A percentile compares a stretch with the other conserved stretches of the same genome.
These are phyloP conservation scores for Reinhardtius hippoglossoides DNA, from an alignment of 2,113 vertebrate species.

Conservation along the genomic window DNA sequence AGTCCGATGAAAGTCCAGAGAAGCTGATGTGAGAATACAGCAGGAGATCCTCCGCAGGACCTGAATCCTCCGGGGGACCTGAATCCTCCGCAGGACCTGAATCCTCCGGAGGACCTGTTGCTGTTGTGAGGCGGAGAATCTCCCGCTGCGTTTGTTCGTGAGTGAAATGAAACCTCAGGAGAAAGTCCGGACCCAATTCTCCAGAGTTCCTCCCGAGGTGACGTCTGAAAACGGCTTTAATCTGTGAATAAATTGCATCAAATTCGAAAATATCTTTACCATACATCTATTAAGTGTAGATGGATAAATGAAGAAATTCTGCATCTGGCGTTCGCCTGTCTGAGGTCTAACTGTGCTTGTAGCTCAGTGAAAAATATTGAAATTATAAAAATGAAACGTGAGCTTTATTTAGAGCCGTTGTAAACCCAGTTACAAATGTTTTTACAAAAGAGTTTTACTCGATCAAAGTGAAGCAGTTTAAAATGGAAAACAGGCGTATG, in stretches of 20 bases:
- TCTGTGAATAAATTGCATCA: not conserved
- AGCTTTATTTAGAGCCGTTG: constrained; percentile 14
- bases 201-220: no score
- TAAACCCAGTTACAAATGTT: constrained; percentile 24
- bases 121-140: no score
- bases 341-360: not conserved
- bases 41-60: no score
- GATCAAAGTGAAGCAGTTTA: constrained; percentile 13
- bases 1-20: no score
- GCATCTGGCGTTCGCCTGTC: not conserved
- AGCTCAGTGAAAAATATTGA: constrained; percentile 25
- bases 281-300: not conserved
- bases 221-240: no score
- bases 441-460: not conserved
- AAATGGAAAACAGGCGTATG: constrained; percentile 41
- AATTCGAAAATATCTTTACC: not conserved
- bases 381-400: constrained; percentile 20
- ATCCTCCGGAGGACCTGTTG: no score
- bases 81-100: no score
- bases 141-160: no score
- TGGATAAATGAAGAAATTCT: not conserved
- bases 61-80: no score
- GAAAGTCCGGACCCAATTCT: no score
- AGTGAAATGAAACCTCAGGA: no score
- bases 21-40: no score